Base-by-base conservation (phyloP, 2,113 vertebrate genomes). In the Galeopterus variegatus region DNA sequence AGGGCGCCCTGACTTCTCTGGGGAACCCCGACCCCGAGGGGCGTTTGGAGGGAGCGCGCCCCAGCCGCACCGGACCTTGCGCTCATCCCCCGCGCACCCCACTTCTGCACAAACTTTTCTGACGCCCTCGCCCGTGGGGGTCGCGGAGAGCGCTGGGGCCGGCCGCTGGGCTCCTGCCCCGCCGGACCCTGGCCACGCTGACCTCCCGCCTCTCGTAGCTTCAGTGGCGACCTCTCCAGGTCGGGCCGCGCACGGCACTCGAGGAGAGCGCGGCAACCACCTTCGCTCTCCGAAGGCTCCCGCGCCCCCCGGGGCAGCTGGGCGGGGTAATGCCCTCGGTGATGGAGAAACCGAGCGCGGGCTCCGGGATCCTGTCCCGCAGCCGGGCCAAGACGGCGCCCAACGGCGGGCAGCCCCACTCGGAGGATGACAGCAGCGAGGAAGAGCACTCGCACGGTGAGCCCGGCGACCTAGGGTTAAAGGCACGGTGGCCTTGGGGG, bases 351-450 rank as follows among this genome's bases (percentile, higher is more conserved):
- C 99, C 99, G 13, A 98, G 99, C 95, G 96, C 97, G 88, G 97
- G 97, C 95, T 97, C 99, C 12, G 99, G 99, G 96, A 99, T 99
- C 98, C 98, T 99, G 97, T 99, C 99, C 98, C 98, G 99, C 96
- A 99, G 99, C 98, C 98, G 99, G 97, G 98, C 99, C 94, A 99
- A 99, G 98, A 99, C 98, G 2, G 98, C 99, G 89, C 99, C 99
- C 97, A 99, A 99, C 31, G 99, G 99, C 85, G 99, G 96, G 88
- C 98, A 98, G 58, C 98, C 98, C n/a, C 98, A 97, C 58, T 99
- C 98, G 60, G 98, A 99, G 88, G 99, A 99, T 88, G 99, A 99
- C 98, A 99, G 98, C 95, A 99, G 99, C 83, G 99, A 99, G 65
- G 99, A 99, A 90, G 99, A 99, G 36, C 98, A 98, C 84, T 95